Evolutionary conservation across 53 echinoderm and acorn worm genomes (phyloP).

Genomic region (Henricia sp.): DNA sequence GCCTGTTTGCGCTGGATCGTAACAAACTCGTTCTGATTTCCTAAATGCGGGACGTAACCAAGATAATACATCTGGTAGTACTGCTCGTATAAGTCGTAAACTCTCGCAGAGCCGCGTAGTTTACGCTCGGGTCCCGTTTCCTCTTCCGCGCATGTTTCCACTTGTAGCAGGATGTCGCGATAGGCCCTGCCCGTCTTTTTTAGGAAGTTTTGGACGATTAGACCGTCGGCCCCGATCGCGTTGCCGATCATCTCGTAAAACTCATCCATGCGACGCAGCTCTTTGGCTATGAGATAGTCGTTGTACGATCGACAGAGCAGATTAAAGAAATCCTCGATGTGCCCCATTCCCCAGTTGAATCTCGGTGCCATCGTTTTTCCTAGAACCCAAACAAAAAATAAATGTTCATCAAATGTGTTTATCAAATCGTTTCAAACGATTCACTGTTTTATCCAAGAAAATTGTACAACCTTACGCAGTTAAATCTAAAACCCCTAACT

Average conservation of each 20-base stretch:
- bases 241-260: conserved; percentile 44
- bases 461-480: too few relatives aligned
- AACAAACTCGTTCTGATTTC: background rate
- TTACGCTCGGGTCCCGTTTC: conserved; percentile 7
- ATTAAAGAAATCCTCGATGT: conserved; percentile 44
- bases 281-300: conserved; percentile 38
- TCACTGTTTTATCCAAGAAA: too few relatives aligned
- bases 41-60: background rate
- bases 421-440: too few relatives aligned
- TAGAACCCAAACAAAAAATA: too few relatives aligned
- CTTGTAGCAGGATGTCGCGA: conserved; percentile 37
- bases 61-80: conserved; percentile 57
- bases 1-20: background rate
- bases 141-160: conserved; percentile 7
- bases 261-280: conserved; percentile 53
- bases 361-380: conserved; percentile 24
- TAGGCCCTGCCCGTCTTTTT: conserved; percentile 45
- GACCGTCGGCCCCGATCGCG: conserved; percentile 41
- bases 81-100: conserved; percentile 36
- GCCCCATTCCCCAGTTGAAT: conserved; percentile 31
- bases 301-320: conserved; percentile 16
- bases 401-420: too few relatives aligned
- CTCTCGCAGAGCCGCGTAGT: conserved; percentile 25
- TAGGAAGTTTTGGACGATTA: conserved; percentile 50
- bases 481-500: too few relatives aligned